Conservation (phyloP, 1,140 invertebrate genomes). For the Drosophila watanabei region DNA sequence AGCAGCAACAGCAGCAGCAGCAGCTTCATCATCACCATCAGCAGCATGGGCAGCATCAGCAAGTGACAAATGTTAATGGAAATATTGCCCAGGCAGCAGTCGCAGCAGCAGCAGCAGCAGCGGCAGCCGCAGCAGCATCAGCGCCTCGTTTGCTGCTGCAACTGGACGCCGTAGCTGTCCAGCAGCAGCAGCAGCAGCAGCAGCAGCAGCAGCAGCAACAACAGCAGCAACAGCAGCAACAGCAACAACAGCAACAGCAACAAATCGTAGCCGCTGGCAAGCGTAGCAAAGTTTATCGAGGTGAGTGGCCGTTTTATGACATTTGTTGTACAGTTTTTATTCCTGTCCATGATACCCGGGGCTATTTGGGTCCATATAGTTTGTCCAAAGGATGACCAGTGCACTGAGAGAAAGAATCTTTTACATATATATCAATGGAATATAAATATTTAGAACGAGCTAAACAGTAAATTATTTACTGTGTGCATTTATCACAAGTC, state of each 20-base stretch:
- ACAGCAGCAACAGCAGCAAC: constrained; percentile 49
- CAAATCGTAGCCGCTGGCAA: constrained; percentile 76
- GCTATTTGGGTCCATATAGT: constrained; percentile 53
- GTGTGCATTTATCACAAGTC: too few species aligned
- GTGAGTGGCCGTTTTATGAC: constrained; percentile 84
- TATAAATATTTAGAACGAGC: background rate
- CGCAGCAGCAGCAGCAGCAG: constrained; percentile 29
- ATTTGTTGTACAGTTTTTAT: constrained; percentile 70
- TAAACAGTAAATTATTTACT: too few species aligned
- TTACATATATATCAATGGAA: too few species aligned
- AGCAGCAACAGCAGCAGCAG: constrained; percentile 48
- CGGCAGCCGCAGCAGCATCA: constrained; percentile 39
- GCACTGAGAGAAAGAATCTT: constrained; percentile 11
- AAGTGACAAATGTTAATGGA: constrained; percentile 74
- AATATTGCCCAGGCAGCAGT: constrained; percentile 62
- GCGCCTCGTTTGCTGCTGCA: constrained; percentile 64
- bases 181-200: constrained; percentile 58
- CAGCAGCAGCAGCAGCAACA: constrained; percentile 38
- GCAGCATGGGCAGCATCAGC: constrained; percentile 49
- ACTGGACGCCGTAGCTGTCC: constrained; percentile 59
- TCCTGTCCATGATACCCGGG: constrained; percentile 45
- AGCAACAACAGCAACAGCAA: constrained; percentile 69
- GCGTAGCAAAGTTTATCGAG: constrained; percentile 82
- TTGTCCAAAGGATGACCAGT: constrained; percentile 33
- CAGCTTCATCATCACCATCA: constrained; percentile 59